A percentile compares a stretch with the other conserved stretches of the same genome.
Conservation (phyloP, 2,797 vertebrate genomes). For the Hephaestus fuliginosus region DNA sequence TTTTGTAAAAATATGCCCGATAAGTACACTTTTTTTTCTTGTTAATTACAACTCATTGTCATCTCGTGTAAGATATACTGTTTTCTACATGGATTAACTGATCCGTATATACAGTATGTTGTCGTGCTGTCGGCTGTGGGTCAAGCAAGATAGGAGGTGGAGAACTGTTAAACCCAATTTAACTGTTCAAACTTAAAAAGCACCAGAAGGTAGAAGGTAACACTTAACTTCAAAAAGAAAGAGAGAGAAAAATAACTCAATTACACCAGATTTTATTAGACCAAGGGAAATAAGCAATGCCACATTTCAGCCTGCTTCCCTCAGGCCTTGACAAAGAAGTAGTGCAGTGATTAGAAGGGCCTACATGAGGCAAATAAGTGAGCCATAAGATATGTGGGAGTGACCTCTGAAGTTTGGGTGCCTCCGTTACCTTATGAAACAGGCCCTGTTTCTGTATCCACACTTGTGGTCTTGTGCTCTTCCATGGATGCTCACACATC, state of each 20-base stretch:
- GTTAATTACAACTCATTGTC: background rate
- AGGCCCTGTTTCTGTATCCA: background rate
- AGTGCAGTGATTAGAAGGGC: background rate
- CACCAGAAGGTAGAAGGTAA: background rate
- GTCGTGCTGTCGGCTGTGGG: background rate
- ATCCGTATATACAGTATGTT: constrained; percentile 3
- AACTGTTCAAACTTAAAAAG: background rate
- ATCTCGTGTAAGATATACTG: background rate
- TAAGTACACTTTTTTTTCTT: too few relatives aligned
- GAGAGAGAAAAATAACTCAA: background rate
- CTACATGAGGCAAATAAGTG: background rate
- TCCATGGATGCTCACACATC: constrained; percentile 24
- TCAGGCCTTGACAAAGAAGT: background rate
- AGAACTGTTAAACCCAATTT: constrained; percentile 1
- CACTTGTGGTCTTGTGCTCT: constrained; percentile 9
- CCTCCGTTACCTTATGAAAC: constrained; percentile 31
- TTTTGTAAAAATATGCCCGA: background rate
- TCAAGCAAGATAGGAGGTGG: background rate
- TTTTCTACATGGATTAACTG: constrained; percentile 1
- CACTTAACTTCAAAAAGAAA: background rate
- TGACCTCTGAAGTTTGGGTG: background rate
- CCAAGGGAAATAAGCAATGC: background rate
- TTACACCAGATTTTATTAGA: too few relatives aligned
- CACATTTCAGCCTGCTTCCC: background rate
- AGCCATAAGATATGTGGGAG: background rate